Conservation (phyloP, 2,888 invertebrate genomes). For the Merodon equestris region DNA sequence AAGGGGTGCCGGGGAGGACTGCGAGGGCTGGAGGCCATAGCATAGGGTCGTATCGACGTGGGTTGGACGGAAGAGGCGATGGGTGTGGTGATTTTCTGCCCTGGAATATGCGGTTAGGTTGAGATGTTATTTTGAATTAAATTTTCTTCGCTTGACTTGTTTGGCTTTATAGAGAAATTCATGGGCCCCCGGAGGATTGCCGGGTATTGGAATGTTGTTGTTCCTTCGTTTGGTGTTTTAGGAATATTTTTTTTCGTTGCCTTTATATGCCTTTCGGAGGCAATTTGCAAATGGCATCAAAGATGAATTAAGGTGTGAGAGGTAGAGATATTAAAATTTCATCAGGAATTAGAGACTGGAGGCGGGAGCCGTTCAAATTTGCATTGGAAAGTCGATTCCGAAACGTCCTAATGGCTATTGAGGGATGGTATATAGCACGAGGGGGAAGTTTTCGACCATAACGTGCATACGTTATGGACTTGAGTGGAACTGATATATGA, state of each 20-base stretch:
- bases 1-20: no score
- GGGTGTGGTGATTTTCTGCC: conserved; percentile 7
- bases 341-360: conserved; percentile 7
- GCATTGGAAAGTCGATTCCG: conserved; percentile 30
- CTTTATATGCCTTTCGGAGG: conserved; percentile 2
- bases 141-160: conserved; percentile 50
- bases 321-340: conserved; percentile 51
- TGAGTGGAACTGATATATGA: no score
- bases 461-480: no score
- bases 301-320: conserved; percentile 18
- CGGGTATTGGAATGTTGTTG: conserved; percentile 11
- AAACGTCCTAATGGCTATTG: background rate
- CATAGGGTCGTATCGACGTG: background rate
- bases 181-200: conserved; percentile 19
- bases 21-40: no score
- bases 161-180: conserved; percentile 35
- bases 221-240: background rate
- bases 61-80: background rate
- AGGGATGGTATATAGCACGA: no score
- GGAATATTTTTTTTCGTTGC: no score
- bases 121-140: conserved; percentile 58
- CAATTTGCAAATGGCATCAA: conserved; percentile 65
- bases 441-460: no score
- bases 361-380: conserved; percentile 48
- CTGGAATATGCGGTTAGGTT: conserved; percentile 35